Conservation (phyloP, 2,888 invertebrate genomes). For the Sesia apiformis region DNA sequence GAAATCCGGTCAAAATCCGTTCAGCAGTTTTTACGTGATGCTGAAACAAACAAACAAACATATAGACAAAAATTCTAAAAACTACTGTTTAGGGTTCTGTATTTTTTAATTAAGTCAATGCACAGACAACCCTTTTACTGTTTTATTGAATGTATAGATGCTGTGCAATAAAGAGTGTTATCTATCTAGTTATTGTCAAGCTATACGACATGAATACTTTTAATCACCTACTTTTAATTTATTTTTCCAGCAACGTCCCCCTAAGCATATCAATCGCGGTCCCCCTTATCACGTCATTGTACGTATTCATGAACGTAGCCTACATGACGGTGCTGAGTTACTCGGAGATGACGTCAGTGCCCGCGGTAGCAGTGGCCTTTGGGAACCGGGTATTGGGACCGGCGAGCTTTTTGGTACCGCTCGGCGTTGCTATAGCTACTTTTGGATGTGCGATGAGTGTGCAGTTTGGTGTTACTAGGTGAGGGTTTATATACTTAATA, state of each 20-base stretch:
- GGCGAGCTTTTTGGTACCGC: constrained; percentile 79
- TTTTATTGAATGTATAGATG: too few species aligned
- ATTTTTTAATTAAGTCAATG: too few species aligned
- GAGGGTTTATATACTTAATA: constrained; percentile 3
- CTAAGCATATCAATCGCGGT: constrained; percentile 87
- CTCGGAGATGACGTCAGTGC: constrained; percentile 81
- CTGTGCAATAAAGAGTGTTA: too few species aligned
- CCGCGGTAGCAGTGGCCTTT: constrained; percentile 87
- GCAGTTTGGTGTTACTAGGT: constrained; percentile 84
- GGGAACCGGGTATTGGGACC: constrained; percentile 79
- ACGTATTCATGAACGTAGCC: constrained; percentile 89
- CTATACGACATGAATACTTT: too few species aligned
- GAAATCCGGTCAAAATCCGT: too few species aligned
- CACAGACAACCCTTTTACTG: too few species aligned
- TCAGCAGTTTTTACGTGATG: too few species aligned
- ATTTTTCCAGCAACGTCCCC: constrained; percentile 81
- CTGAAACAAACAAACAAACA: too few species aligned
- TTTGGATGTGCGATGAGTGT: constrained; percentile 87
- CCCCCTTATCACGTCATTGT: constrained; percentile 85
- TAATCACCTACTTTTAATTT: background rate
- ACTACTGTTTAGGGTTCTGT: too few species aligned
- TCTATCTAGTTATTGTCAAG: too few species aligned
- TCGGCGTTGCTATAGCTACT: constrained; percentile 84
- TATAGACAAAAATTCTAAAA: too few species aligned
- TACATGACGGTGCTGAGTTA: constrained; percentile 87